Base-by-base conservation (phyloP, 2,113 vertebrate genomes). In the Neopipo cinnamomea region DNA sequence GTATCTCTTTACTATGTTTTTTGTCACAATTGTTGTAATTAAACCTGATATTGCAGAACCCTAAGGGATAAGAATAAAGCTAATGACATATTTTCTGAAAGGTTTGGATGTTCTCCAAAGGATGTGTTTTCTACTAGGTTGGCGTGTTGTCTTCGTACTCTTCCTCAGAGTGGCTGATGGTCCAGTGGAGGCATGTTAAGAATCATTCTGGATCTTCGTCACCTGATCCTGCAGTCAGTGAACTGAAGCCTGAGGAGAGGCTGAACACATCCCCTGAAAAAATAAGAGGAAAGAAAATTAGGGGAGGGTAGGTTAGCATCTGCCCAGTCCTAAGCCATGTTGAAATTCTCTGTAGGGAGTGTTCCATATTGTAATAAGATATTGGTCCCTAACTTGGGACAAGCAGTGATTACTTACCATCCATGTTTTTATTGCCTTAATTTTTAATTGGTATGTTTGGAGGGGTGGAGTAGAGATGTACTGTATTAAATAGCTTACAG, bases 21-120 rank as follows among this genome's bases (percentile, higher is more conserved):
- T 93, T 92, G 44, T 94, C 72, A 75, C 78, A 90, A 35, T n/a
- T 86, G 23, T 79, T 85, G 47, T 93, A 93, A 91, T 92, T 89
- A 92, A 93, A 76, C 16, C 21, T 80, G 87, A 74, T 91, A 56
- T 25, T 89, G 42, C 59, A 75, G 88, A 82, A 65, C 61, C 41
- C 37, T 35, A 44, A 49, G 73, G 93, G 52, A 28, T 73, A 82
- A 70, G 70, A 85, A 72, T 62, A 74, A 84, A 62, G 52, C 5
- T 66, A 73, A 91, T 86, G 59, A 22, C 44, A 11, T 80, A 37
- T 89, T 89, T 97, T 88, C 80, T 83, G 86, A 65, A 85, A 72
- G n/a, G 23, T 33, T 61, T 95, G 79, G 89, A 92, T 95, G 47
- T 67, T 95, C 91, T 91, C 73, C 41, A 62, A 41, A 55, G 6